Evolutionary conservation across 2,888 invertebrate genomes (phyloP).

Genomic region (Archips crataeganus): DNA sequence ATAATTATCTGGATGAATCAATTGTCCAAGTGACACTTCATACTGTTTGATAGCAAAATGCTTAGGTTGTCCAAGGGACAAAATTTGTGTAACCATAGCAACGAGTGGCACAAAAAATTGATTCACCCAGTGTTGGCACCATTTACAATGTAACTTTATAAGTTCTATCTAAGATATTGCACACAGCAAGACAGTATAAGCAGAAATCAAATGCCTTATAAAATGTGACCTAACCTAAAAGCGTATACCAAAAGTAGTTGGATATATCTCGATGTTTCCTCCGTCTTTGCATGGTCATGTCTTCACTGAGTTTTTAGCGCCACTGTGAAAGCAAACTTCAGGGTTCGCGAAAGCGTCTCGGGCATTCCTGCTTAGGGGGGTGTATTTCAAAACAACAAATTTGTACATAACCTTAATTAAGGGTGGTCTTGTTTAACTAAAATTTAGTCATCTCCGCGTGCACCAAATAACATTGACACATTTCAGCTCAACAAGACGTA

Average conservation of each 20-base stretch:
- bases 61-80: too few species aligned
- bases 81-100: too few species aligned
- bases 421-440: conserved; percentile 41
- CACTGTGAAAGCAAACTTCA: conserved; percentile 34
- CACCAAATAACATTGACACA: conserved; percentile 14
- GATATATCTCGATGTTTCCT: neutral
- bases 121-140: neutral
- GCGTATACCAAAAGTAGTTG: neutral
- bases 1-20: neutral
- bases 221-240: conserved; percentile 16
- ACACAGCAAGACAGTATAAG: conserved; percentile 36
- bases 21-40: too few species aligned
- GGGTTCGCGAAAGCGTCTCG: conserved; percentile 49
- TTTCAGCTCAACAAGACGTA: conserved; percentile 33
- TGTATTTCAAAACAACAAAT: conserved; percentile 50
- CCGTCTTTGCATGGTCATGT: neutral
- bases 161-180: conserved; percentile 4
- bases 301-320: neutral
- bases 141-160: conserved; percentile 1
- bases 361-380: conserved; percentile 59
- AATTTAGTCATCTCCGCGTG: conserved; percentile 31
- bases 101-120: too few species aligned
- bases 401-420: conserved; percentile 41
- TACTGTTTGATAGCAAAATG: too few species aligned
- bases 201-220: conserved; percentile 26